Evolutionary conservation across 1,140 invertebrate species (phyloP).

Genomic region (Drosophila ficusphila): DNA sequence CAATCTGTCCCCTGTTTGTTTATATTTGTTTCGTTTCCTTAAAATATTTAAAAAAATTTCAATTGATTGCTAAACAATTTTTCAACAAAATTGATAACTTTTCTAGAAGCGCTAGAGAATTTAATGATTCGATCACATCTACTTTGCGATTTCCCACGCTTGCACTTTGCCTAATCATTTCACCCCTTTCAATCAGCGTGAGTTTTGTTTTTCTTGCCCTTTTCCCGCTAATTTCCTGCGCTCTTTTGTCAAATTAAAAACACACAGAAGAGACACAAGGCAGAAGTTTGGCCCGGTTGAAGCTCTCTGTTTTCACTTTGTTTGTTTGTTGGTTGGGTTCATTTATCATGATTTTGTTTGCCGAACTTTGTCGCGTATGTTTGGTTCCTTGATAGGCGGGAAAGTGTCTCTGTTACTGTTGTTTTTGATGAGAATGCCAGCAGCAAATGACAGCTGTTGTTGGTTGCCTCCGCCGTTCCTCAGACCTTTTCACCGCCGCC

Average conservation of each 20-base stretch:
- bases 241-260: conserved; percentile 79
- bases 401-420: conserved; percentile 69
- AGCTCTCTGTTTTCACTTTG: conserved; percentile 22
- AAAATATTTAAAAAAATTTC: too few species aligned
- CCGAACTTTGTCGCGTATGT: conserved; percentile 65
- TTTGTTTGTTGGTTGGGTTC: conserved; percentile 70
- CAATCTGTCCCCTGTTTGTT: too few species aligned
- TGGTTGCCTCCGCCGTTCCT: conserved; percentile 8
- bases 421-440: conserved; percentile 52
- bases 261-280: conserved; percentile 33
- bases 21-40: too few species aligned
- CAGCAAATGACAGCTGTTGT: conserved; percentile 70
- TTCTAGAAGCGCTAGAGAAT: not conserved
- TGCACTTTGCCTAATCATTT: conserved; percentile 18
- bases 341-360: conserved; percentile 83
- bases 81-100: too few species aligned
- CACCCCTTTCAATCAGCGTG: conserved; percentile 72
- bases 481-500: not conserved
- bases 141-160: not conserved
- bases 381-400: conserved; percentile 65
- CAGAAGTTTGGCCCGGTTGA: conserved; percentile 42
- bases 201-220: conserved; percentile 72
- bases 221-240: conserved; percentile 72
- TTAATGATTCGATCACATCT: not conserved
- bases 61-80: too few species aligned